phyloP scores from a whole-genome alignment of 2,797 vertebrate species.

The Sphaeramia orbicularis region DNA sequence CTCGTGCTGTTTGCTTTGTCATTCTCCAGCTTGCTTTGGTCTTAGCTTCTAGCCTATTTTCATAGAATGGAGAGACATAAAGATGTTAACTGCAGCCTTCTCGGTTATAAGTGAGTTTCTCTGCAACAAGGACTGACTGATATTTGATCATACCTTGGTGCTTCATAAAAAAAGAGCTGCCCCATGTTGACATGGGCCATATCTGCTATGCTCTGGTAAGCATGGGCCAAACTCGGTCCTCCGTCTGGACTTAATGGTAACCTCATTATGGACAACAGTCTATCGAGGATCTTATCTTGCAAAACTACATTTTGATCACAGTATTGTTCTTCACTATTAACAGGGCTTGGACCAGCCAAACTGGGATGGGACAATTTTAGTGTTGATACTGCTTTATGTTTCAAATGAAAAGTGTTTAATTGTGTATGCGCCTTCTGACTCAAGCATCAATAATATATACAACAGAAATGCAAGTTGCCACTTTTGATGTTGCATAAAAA shows the following conservation, averaged over 20 bases:
- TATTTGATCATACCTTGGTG: constrained; percentile 73
- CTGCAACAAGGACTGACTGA: constrained; percentile 68
- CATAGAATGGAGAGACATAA: constrained; percentile 56
- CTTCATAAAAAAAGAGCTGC: constrained; percentile 72
- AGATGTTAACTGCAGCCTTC: constrained; percentile 61
- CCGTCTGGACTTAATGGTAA: constrained; percentile 52
- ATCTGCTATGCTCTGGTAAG: constrained; percentile 67
- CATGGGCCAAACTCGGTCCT: constrained; percentile 45
- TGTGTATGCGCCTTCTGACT: constrained; percentile 83
- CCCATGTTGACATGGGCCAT: constrained; percentile 69
- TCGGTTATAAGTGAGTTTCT: constrained; percentile 64
- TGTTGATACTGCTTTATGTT: constrained; percentile 77
- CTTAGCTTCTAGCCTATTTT: constrained; percentile 73
- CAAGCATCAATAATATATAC: constrained; percentile 80
- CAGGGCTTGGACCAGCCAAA: constrained; percentile 70
- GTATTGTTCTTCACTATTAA: constrained; percentile 66
- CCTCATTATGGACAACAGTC: constrained; percentile 57
- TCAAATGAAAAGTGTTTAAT: constrained; percentile 72
- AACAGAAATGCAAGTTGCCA: constrained; percentile 83
- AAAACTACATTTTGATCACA: constrained; percentile 63
- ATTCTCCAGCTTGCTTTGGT: constrained; percentile 79
- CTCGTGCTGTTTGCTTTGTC: constrained; percentile 78
- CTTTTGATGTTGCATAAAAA: constrained; percentile 81
- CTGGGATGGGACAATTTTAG: constrained; percentile 70
- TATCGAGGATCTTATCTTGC: constrained; percentile 60